Percentiles rank a stretch among this genome's conserved stretches.
These are phyloP conservation scores for Periophthalmus magnuspinnatus DNA, from an alignment of 2,797 vertebrate genomes.

Conservation along the genomic window DNA sequence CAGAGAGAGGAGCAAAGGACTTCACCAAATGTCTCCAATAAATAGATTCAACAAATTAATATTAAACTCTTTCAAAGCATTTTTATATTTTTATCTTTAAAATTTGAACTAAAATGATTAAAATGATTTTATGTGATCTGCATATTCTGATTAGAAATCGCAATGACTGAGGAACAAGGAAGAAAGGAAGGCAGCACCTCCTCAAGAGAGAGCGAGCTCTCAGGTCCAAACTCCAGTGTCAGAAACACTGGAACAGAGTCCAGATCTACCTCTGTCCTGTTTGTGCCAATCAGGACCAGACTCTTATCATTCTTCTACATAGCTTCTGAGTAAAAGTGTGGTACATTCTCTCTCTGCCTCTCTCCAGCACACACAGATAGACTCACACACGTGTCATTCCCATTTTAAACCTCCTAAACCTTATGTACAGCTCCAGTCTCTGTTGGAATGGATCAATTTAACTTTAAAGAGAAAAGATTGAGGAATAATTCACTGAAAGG, in stretches of 20 bases:
- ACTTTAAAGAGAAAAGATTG: slow-evolving; percentile 67
- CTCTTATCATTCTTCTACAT: slow-evolving; percentile 19
- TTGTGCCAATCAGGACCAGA: slow-evolving; percentile 38
- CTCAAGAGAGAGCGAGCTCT: slow-evolving; percentile 52
- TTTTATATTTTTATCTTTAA: slow-evolving; percentile 61
- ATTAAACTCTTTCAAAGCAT: slow-evolving; percentile 68
- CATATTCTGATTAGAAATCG: slow-evolving; percentile 68
- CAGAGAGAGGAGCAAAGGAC: slow-evolving; percentile 60
- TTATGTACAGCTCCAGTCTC: slow-evolving; percentile 69
- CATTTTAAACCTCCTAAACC: slow-evolving; percentile 32
- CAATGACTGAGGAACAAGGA: slow-evolving; percentile 33
- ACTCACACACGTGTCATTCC: slow-evolving; percentile 31
- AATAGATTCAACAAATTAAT: slow-evolving; percentile 77
- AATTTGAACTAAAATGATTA: slow-evolving; percentile 47
- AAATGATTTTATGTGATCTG: slow-evolving; percentile 65
- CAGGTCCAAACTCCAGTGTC: slow-evolving; percentile 54
- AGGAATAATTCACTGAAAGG: slow-evolving; percentile 67
- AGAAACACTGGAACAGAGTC: slow-evolving; percentile 46
- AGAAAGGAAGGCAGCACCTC: slow-evolving; percentile 57
- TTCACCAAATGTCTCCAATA: slow-evolving; percentile 74
- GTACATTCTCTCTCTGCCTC: slow-evolving; percentile 53
- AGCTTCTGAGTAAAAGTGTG: slow-evolving; percentile 31
- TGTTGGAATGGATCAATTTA: slow-evolving; percentile 62
- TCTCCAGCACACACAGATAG: slow-evolving; percentile 49
- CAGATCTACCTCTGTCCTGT: slow-evolving; percentile 33